Conservation (phyloP, 1,140 invertebrate genomes). For the Paralvinella palmiformis region DNA sequence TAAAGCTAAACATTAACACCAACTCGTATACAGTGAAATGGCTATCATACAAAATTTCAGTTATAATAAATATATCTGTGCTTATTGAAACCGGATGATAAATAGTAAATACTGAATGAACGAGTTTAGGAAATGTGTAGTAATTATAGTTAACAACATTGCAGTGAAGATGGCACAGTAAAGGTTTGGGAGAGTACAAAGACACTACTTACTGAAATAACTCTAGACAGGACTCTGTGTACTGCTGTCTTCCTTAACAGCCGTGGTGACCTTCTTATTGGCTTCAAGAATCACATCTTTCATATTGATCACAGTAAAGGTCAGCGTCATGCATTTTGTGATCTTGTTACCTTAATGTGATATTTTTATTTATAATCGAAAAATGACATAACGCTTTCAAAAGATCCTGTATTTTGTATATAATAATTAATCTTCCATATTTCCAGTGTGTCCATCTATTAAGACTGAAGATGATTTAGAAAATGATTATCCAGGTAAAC, state of each 20-base stretch:
- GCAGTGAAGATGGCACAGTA: constrained; percentile 41
- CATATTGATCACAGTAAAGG: constrained; percentile 41
- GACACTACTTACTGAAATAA: constrained; percentile 40
- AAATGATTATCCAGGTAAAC: constrained; percentile 26
- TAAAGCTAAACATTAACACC: too few relatives aligned
- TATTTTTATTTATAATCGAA: background rate
- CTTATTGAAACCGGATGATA: background rate
- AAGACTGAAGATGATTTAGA: constrained; percentile 33
- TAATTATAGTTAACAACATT: constrained; percentile 10
- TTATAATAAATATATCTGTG: background rate
- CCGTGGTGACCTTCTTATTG: constrained; percentile 38
- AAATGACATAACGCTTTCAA: background rate
- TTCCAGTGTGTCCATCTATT: constrained; percentile 38
- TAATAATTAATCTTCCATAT: background rate
- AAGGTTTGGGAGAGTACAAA: constrained; percentile 40
- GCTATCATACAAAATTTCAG: background rate
- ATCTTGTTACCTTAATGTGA: background rate
- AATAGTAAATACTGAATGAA: background rate
- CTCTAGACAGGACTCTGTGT: constrained; percentile 35
- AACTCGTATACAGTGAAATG: too few relatives aligned
- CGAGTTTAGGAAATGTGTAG: background rate
- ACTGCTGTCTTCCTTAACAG: constrained; percentile 41
- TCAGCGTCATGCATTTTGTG: constrained; percentile 16
- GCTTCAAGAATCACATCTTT: constrained; percentile 46
- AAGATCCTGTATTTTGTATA: background rate